These are phyloP conservation scores for Noctua janthe DNA, from an alignment of 2,888 invertebrate genomes.

Conservation along the genomic window DNA sequence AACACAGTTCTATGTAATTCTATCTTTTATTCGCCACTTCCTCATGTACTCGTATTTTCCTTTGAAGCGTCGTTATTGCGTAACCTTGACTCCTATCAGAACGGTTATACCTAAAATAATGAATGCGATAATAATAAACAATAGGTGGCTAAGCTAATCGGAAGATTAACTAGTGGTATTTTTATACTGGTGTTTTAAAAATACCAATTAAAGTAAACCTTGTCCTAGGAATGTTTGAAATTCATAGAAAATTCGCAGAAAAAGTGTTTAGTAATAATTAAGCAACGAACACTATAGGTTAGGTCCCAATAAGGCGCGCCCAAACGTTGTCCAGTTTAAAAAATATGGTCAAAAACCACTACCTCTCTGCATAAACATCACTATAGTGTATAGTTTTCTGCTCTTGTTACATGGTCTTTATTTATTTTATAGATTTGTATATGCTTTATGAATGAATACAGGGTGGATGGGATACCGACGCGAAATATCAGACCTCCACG, in stretches of 20 bases:
- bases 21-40: slow-evolving; percentile 45
- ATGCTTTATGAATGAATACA: too few species aligned
- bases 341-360: too few species aligned
- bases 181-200: neutral
- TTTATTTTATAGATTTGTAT: too few species aligned
- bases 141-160: slow-evolving; percentile 15
- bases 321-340: too few species aligned
- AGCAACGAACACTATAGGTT: neutral
- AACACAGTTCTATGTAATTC: slow-evolving; percentile 21
- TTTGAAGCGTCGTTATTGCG: slow-evolving; percentile 3
- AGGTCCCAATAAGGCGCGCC: too few species aligned
- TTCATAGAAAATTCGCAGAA: neutral
- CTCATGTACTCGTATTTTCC: slow-evolving; percentile 29
- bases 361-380: too few species aligned
- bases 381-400: too few species aligned
- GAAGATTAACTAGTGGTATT: neutral
- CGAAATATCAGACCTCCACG: neutral
- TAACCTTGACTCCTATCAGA: slow-evolving; percentile 47
- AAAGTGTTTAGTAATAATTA: neutral
- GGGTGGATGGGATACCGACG: too few species aligned
- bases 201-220: neutral
- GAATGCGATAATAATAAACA: slow-evolving; percentile 23
- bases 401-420: too few species aligned
- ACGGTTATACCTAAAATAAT: neutral
- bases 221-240: neutral